A percentile compares a stretch with the other conserved stretches of the same genome.
Conservation (phyloP, 2,888 invertebrate genomes). For the Eristalis tenax region DNA sequence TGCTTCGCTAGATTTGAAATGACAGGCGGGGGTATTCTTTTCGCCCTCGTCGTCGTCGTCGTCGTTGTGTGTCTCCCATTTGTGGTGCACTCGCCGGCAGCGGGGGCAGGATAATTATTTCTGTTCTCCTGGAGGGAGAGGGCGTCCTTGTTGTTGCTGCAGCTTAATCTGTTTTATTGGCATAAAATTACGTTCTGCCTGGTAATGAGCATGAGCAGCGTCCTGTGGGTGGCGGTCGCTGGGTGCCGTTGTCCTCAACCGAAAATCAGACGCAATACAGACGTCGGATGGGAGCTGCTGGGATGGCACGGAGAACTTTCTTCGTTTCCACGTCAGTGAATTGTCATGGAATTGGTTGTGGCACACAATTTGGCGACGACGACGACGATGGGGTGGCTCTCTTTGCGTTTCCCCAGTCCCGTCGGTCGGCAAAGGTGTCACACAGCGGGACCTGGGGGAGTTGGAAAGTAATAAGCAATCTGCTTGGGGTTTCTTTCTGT, state of each 20-base stretch:
- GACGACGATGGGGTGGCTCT: conserved; percentile 45
- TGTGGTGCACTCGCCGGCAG: conserved; percentile 34
- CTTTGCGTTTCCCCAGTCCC: conserved; percentile 38
- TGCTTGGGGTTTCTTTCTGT: conserved; percentile 33
- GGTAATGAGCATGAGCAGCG: conserved; percentile 5
- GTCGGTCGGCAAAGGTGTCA: conserved; percentile 35
- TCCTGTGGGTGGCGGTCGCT: neutral
- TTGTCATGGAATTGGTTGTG: conserved; percentile 69
- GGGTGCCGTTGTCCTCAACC: conserved; percentile 41
- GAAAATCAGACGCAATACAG: conserved; percentile 54
- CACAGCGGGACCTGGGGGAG: conserved; percentile 27
- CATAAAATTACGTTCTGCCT: conserved; percentile 64
- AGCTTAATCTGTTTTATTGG: conserved; percentile 69
- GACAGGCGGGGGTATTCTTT: conserved; percentile 52
- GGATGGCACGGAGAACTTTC: neutral
- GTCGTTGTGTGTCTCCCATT: conserved; percentile 28
- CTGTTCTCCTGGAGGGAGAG: conserved; percentile 40
- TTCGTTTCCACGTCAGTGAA: conserved; percentile 65
- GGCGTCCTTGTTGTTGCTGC: conserved; percentile 11
- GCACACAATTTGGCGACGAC: conserved; percentile 54
- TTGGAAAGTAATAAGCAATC: conserved; percentile 59
- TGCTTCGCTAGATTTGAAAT: conserved; percentile 19
- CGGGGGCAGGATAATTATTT: conserved; percentile 62
- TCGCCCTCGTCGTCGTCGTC: conserved; percentile 5
- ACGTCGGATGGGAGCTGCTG: neutral